These are phyloP conservation scores for Sparidentex hasta DNA, from an alignment of 2,797 vertebrate species.

Conservation along the genomic window DNA sequence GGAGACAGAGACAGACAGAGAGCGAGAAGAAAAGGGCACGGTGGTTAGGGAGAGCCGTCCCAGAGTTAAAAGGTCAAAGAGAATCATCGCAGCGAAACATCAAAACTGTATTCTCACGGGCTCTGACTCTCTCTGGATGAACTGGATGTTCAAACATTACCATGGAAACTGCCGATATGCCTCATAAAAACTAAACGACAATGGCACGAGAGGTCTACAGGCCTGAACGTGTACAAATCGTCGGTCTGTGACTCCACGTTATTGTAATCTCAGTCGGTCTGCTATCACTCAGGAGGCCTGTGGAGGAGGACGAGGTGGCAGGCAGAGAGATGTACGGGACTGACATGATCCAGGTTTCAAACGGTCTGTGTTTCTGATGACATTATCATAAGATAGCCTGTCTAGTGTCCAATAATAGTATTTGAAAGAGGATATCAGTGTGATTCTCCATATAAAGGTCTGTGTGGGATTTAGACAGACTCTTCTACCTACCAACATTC, in stretches of 20 bases:
- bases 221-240: background rate
- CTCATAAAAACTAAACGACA: constrained; percentile 15
- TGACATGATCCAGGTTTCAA: background rate
- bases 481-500: background rate
- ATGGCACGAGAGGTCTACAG: constrained; percentile 7
- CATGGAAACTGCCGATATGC: constrained; percentile 47
- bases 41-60: constrained; percentile 55
- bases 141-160: constrained; percentile 27
- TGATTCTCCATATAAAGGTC: background rate
- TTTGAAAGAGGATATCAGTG: background rate
- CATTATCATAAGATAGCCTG: background rate
- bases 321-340: background rate
- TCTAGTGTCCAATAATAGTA: background rate
- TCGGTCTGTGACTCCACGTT: background rate
- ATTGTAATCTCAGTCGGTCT: background rate
- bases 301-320: background rate
- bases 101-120: constrained; percentile 14
- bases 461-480: background rate
- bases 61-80: constrained; percentile 66
- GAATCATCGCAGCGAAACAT: constrained; percentile 53
- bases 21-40: constrained; percentile 62
- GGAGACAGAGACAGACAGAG: constrained; percentile 36
- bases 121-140: constrained; percentile 27
- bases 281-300: background rate
- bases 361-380: background rate